Conservation (phyloP, 2,113 vertebrate genomes). For the Xyrauchen texanus region DNA sequence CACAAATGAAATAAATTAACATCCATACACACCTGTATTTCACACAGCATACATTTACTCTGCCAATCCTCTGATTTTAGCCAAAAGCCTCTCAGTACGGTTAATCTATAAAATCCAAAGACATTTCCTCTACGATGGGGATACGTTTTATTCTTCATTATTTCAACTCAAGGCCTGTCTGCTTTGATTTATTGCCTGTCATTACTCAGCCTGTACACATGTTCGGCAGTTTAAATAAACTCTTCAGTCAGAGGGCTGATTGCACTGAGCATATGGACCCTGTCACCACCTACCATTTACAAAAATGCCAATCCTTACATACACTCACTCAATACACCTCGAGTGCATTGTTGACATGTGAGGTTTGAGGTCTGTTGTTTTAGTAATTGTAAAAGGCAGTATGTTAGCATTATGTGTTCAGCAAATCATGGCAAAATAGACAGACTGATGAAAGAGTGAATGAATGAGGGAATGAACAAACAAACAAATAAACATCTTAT, state of each 20-base stretch:
- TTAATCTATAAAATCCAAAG: slow-evolving; percentile 15
- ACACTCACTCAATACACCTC: no score
- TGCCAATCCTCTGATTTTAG: slow-evolving; percentile 2
- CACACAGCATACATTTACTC: no score
- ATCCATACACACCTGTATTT: no score
- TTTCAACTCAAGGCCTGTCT: slow-evolving; percentile 53
- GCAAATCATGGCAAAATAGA: no score
- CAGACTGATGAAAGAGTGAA: no score
- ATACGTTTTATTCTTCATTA: slow-evolving; percentile 29
- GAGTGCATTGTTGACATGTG: background rate
- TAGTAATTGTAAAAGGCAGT: background rate
- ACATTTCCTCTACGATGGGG: background rate
- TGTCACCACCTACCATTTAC: slow-evolving; percentile 20
- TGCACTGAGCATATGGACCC: slow-evolving; percentile 36
- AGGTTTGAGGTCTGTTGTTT: background rate
- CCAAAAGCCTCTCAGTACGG: background rate
- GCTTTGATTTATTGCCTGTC: slow-evolving; percentile 62
- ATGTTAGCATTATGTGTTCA: background rate
- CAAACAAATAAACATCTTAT: no score
- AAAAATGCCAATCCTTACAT: background rate
- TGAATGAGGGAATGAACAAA: no score
- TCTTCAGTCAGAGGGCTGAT: slow-evolving; percentile 32
- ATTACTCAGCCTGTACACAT: slow-evolving; percentile 47
- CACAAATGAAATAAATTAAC: no score
- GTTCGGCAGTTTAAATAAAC: slow-evolving; percentile 54